Percentiles rank a stretch among this genome's conserved stretches.
These are phyloP conservation scores for Leucophenga maculata DNA, from an alignment of 2,888 invertebrate species.

Conservation along the genomic window DNA sequence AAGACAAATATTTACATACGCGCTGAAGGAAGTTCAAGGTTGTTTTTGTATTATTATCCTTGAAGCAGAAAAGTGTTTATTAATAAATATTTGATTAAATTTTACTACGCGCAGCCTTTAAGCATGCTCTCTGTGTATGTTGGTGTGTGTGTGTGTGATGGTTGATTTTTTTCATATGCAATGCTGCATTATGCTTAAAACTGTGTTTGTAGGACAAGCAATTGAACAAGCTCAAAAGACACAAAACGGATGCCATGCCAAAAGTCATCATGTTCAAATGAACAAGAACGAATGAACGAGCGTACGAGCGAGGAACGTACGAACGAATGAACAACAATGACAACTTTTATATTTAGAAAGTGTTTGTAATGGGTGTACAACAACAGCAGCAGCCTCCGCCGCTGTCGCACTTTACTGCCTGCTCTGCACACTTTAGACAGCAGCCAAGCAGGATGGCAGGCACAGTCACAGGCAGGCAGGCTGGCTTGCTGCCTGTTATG, in stretches of 20 bases:
- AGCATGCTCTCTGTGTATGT: conserved; percentile 23
- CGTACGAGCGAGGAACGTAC: background rate
- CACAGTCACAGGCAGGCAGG: background rate
- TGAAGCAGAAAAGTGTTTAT: conserved; percentile 11
- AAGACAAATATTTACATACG: conserved; percentile 20
- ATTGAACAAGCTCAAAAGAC: conserved; percentile 35
- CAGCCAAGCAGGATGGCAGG: background rate
- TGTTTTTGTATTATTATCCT: conserved; percentile 4
- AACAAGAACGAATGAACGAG: conserved; percentile 18
- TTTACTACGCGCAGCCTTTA: background rate
- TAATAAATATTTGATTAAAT: conserved; percentile 23
- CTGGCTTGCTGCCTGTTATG: conserved; percentile 17
- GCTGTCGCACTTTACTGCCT: too few relatives aligned
- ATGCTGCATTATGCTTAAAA: conserved; percentile 10
- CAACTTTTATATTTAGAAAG: conserved; percentile 13
- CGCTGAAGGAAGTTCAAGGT: conserved; percentile 7
- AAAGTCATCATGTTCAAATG: conserved; percentile 21
- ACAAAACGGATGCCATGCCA: conserved; percentile 27
- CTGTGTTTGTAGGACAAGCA: conserved; percentile 17
- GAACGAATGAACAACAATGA: background rate
- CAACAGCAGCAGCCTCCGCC: too few relatives aligned
- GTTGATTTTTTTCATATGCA: background rate
- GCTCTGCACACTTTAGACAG: background rate
- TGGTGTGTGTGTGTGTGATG: conserved; percentile 33
- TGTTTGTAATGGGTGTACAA: background rate